phyloP scores from a whole-genome alignment of 2,113 vertebrate species.

The Etheostoma spectabile region DNA sequence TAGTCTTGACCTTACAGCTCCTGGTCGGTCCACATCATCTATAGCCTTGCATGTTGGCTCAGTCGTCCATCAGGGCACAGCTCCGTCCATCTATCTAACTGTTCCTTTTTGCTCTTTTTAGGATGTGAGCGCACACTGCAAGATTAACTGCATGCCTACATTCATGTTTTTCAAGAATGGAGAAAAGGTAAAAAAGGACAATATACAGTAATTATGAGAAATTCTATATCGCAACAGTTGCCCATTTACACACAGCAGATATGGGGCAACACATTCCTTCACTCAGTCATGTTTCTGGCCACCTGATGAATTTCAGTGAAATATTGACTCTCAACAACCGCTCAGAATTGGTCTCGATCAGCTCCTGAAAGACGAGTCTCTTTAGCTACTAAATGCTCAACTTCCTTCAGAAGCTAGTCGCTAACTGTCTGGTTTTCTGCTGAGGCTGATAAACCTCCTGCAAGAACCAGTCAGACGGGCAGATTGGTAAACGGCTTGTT shows the following conservation, averaged over 20 bases:
- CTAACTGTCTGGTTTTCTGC: not conserved
- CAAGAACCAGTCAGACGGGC: not conserved
- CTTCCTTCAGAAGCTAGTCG: not conserved
- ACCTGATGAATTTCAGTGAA: too few species aligned
- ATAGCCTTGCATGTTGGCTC: not conserved
- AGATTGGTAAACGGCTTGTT: not conserved
- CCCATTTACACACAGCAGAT: not conserved
- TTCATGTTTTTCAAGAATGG: constrained; percentile 91
- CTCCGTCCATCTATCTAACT: too few species aligned
- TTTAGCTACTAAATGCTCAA: too few species aligned
- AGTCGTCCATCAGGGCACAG: too few species aligned
- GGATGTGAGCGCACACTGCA: constrained; percentile 86
- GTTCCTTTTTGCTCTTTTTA: constrained; percentile 60
- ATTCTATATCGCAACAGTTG: too few species aligned
- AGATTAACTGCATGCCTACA: constrained; percentile 93
- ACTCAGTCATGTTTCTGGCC: too few species aligned
- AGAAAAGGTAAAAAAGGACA: constrained; percentile 80
- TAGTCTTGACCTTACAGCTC: not conserved
- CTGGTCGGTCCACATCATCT: too few species aligned
- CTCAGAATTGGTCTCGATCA: too few species aligned
- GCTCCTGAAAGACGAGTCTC: too few species aligned
- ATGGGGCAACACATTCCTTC: too few species aligned
- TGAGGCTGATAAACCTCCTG: not conserved
- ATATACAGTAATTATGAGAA: not conserved
- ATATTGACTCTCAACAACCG: too few species aligned